Conservation (phyloP, 2,888 invertebrate species). For the Syritta pipiens region DNA sequence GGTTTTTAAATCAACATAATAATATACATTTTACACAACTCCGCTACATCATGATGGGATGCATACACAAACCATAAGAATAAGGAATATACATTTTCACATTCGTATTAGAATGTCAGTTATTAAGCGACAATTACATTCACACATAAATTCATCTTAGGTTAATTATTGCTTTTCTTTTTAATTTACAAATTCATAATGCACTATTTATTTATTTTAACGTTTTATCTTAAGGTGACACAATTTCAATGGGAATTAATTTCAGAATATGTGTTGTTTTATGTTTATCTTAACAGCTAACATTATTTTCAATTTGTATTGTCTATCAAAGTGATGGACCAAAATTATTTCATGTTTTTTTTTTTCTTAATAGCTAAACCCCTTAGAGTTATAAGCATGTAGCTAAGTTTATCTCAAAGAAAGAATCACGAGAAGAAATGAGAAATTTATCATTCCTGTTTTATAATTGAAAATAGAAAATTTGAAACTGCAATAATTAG, state of each 20-base stretch:
- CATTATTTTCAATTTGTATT: slow-evolving; percentile 12
- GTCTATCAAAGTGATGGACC: background rate
- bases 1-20: too few species aligned
- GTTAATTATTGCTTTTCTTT: slow-evolving; percentile 3
- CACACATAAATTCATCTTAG: slow-evolving; percentile 12
- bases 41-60: too few species aligned
- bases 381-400: slow-evolving; percentile 11
- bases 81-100: too few species aligned
- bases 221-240: background rate
- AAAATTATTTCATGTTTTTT: slow-evolving; percentile 8
- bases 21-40: too few species aligned
- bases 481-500: too few species aligned
- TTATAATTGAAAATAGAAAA: slow-evolving; percentile 2
- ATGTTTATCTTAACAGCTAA: slow-evolving; percentile 16
- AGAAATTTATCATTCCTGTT: background rate
- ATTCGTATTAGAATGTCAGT: too few species aligned
- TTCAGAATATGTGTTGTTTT: background rate
- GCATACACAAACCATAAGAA: too few species aligned
- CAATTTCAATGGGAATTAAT: background rate
- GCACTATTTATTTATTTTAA: slow-evolving; percentile 14
- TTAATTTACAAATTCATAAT: slow-evolving; percentile 2
- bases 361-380: background rate
- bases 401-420: slow-evolving; percentile 2
- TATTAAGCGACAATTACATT: too few species aligned
- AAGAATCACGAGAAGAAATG: background rate